Evolutionary conservation across 30 jellyfish, hydroid and myxozoan species (phyloP), one percentile per base, ranked within the genome.

Genomic region (Aurelia sp.): DNA sequence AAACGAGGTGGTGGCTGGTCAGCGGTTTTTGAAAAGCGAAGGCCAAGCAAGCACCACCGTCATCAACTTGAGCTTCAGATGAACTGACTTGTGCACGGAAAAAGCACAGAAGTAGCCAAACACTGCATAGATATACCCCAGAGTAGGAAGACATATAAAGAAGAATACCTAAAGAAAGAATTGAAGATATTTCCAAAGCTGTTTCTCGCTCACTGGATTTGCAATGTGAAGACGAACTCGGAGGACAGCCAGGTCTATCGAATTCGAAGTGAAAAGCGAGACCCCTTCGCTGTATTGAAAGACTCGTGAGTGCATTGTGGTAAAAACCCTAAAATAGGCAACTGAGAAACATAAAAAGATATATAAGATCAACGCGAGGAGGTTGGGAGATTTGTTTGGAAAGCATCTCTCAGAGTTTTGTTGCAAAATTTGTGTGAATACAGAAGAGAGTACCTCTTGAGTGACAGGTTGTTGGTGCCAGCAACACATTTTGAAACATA

Each of bases 1-100:
- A 31, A 22, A 4, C 19, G 53, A 69, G 50, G 57, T 11, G 53
- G 79, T 31, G 89, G 73, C 74, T 33, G 89, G 89, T 62, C 89
- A 78, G 89, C 89, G 89, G 89, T 78, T 69, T 76, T 18, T 16
- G 11, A 41, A 35, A 11, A 78, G 79, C 65, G 62, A 60, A 72
- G 87, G 87, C 87, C 87, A 76, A 66, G 89, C 89, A 31, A 47
- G 79, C 89, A 62, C 76, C 89, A 74, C 65, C 89, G 65, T 78
- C 89, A 63, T 78, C 70, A 51, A 55, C 69, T 74, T 74, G 17
- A 33, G 35, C 61, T n/a, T 17, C 31, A 59, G 13, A 6, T 17
- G 69, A 59, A 59, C 55, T 44, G 55, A 59, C 69, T 59, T 21
- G 69, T 59, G 69, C 69, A 59, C 13, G 69, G 12, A 59, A 59